A percentile compares a stretch with the other conserved stretches of the same genome.
phyloP scores from a whole-genome alignment of 2,888 invertebrate genomes.

The Drosophila maculinotata region DNA sequence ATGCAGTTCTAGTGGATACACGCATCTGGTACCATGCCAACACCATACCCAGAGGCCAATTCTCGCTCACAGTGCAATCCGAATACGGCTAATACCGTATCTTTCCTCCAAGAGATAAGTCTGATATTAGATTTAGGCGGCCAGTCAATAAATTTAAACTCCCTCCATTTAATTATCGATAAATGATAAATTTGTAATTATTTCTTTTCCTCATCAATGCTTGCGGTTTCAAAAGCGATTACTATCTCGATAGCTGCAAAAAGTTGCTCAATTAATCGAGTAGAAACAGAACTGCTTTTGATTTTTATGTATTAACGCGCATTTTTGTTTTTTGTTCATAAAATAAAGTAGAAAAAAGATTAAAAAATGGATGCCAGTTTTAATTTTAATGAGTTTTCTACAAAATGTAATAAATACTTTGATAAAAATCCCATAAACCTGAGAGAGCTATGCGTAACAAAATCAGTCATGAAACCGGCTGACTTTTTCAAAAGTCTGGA shows the following conservation, averaged over 20 bases:
- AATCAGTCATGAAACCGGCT: constrained; percentile 64
- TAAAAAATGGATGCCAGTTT: constrained; percentile 20
- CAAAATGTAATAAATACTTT: constrained; percentile 42
- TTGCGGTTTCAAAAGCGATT: not conserved
- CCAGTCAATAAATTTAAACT: constrained; percentile 25
- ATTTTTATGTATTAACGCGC: constrained; percentile 15
- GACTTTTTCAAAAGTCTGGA: constrained; percentile 71
- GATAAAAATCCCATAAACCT: constrained; percentile 55
- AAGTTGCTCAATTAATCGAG: constrained; percentile 1
- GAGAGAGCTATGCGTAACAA: constrained; percentile 66
- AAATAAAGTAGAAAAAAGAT: not conserved
- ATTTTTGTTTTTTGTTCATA: not conserved
- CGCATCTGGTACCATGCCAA: constrained; percentile 97
- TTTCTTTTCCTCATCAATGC: not conserved
- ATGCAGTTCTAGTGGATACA: constrained; percentile 95
- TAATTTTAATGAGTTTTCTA: constrained; percentile 53
- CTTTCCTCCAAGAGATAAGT: not conserved
- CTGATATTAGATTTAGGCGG: constrained; percentile 12
- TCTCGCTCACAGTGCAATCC: constrained; percentile 95
- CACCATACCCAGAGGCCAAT: constrained; percentile 91
- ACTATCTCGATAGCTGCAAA: constrained; percentile 6
- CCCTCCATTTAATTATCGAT: not conserved
- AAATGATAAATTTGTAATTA: not conserved
- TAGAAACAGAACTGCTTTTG: not conserved
- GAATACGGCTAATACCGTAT: constrained; percentile 91